These are phyloP conservation scores for Tribolium madens DNA, from an alignment of 1,140 invertebrate genomes.

Conservation along the genomic window DNA sequence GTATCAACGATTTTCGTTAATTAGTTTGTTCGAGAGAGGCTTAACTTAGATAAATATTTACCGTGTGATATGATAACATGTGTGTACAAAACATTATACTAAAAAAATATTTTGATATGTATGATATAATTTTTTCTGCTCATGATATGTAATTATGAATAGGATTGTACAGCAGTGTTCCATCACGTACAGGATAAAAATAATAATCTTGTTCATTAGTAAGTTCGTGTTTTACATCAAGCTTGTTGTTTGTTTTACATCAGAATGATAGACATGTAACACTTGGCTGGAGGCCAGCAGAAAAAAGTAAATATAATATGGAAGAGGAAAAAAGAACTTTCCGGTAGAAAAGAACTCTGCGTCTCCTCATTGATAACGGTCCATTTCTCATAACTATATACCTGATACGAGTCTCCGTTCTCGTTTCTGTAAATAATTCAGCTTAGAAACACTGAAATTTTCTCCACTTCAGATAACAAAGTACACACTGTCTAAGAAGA, in stretches of 20 bases:
- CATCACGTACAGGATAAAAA: constrained; percentile 16
- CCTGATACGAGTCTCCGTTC: constrained; percentile 21
- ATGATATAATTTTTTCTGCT: too few relatives aligned
- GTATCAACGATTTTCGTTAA: not conserved
- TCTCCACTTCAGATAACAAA: constrained; percentile 26
- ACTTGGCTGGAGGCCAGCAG: constrained; percentile 3
- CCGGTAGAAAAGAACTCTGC: not conserved
- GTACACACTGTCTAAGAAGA: not conserved
- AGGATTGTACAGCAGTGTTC: not conserved
- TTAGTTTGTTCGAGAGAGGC: not conserved
- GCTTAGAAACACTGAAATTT: constrained; percentile 27
- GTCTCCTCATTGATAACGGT: constrained; percentile 31
- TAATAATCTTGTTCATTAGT: constrained; percentile 22
- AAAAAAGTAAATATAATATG: constrained; percentile 19
- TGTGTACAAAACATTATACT: too few relatives aligned
- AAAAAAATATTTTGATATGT: too few relatives aligned
- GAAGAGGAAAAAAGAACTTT: constrained; percentile 8
- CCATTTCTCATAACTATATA: constrained; percentile 34
- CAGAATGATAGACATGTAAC: constrained; percentile 26
- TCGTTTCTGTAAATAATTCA: constrained; percentile 34
- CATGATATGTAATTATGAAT: not conserved
- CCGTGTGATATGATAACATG: too few relatives aligned
- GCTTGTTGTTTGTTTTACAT: constrained; percentile 35
- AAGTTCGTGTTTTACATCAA: constrained; percentile 39
- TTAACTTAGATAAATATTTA: too few relatives aligned